Evolutionary conservation across 2,888 invertebrate species (phyloP).

Genomic region (Parthenolecanium corni): DNA sequence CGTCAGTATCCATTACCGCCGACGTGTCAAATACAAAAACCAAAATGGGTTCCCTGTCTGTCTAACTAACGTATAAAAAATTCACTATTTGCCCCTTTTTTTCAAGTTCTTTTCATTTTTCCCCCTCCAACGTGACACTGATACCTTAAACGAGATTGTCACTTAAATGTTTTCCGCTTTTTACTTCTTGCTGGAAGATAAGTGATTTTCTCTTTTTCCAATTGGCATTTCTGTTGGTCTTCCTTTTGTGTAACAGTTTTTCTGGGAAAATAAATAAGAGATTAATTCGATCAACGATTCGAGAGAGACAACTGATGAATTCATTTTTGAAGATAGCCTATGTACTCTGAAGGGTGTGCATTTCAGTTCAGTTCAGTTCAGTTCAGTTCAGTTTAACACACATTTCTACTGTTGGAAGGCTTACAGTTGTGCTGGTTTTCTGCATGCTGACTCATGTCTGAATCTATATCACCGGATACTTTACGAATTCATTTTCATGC

Average conservation of each 20-base stretch:
- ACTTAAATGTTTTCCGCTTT: slow-evolving; percentile 14
- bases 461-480: no score
- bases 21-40: slow-evolving; percentile 16
- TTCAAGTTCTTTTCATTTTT: no score
- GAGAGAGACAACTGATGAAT: background rate
- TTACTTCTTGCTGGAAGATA: background rate
- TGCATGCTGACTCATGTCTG: no score
- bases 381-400: no score
- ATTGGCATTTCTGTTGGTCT: background rate
- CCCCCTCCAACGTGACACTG: background rate
- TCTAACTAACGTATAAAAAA: background rate
- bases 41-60: background rate
- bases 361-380: no score
- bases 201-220: background rate
- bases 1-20: slow-evolving; percentile 14
- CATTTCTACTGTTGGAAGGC: no score
- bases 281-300: background rate
- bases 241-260: background rate
- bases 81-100: background rate
- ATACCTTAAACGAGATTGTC: background rate
- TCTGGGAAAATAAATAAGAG: background rate
- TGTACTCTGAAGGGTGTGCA: no score
- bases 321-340: background rate
- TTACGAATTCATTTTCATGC: no score
- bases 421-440: no score